Conservation (phyloP, 1,140 invertebrate species). For the Drosophila gunungcola region DNA sequence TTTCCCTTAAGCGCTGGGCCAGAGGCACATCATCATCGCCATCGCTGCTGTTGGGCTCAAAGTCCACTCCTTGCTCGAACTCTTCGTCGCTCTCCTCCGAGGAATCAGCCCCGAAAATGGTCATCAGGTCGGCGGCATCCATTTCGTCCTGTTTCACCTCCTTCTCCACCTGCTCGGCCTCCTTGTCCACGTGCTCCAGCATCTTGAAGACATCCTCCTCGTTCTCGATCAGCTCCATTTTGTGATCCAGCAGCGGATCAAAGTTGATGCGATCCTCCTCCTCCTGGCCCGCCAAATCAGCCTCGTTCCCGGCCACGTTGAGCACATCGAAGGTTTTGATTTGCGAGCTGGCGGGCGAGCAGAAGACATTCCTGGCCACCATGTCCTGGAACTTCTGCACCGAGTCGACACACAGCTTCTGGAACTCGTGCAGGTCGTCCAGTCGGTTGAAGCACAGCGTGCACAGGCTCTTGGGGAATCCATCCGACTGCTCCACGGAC, state of each 20-base stretch:
- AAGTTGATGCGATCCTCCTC: slow-evolving; percentile 79
- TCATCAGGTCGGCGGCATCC: slow-evolving; percentile 33
- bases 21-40: slow-evolving; percentile 74
- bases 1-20: slow-evolving; percentile 54
- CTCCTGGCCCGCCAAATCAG: slow-evolving; percentile 46
- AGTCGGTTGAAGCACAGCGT: slow-evolving; percentile 58
- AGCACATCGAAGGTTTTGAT: slow-evolving; percentile 60
- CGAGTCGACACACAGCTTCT: slow-evolving; percentile 74
- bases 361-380: slow-evolving; percentile 61
- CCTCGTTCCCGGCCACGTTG: slow-evolving; percentile 48
- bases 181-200: slow-evolving; percentile 78
- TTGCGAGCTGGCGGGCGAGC: slow-evolving; percentile 22
- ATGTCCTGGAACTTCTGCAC: slow-evolving; percentile 72
- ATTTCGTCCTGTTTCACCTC: slow-evolving; percentile 42
- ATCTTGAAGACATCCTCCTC: slow-evolving; percentile 82
- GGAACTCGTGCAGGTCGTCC: slow-evolving; percentile 78
- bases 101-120: slow-evolving; percentile 40
- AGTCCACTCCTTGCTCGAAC: slow-evolving; percentile 47
- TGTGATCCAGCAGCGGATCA: slow-evolving; percentile 78
- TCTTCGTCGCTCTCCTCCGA: slow-evolving; percentile 39
- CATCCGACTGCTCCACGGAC: slow-evolving; percentile 72
- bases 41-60: slow-evolving; percentile 62
- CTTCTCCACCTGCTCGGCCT: slow-evolving; percentile 65
- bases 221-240: slow-evolving; percentile 79
- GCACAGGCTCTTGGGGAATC: slow-evolving; percentile 75